A percentile compares a stretch with the other conserved stretches of the same genome.
phyloP scores from a whole-genome alignment of 2,888 invertebrate species.

The Acanthosepion lycidas region DNA sequence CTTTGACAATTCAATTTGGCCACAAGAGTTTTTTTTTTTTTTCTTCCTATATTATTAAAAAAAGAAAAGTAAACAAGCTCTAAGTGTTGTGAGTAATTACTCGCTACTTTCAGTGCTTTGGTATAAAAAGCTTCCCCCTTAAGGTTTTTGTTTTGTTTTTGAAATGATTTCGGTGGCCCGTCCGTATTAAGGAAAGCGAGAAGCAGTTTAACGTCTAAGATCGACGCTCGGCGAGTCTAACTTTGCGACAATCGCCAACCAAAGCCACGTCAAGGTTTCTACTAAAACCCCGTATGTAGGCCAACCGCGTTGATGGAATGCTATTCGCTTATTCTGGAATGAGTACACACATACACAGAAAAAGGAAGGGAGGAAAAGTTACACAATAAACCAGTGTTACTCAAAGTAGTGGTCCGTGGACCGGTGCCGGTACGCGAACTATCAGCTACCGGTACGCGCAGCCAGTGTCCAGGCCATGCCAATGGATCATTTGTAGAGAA shows the following conservation, averaged over 20 bases:
- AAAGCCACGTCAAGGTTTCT: neutral
- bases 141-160: neutral
- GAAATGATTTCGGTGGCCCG: neutral
- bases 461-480: no score
- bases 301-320: neutral
- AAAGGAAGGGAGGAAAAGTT: neutral
- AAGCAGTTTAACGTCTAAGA: neutral
- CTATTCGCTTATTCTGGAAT: neutral
- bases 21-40: neutral
- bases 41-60: neutral
- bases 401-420: no score
- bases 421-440: no score
- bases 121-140: neutral
- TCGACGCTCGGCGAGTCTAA: neutral
- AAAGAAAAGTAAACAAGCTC: neutral
- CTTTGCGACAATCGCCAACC: neutral
- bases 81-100: neutral
- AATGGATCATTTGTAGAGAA: no score
- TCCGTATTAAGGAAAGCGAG: no score
- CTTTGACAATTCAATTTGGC: neutral
- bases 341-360: neutral
- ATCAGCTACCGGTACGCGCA: no score
- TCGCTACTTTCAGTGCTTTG: neutral
- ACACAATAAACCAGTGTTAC: no score
- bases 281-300: neutral